Evolutionary conservation across 2,888 invertebrate species (phyloP), one percentile per base, ranked within the genome.

Genomic region (Polyploca ridens): DNA sequence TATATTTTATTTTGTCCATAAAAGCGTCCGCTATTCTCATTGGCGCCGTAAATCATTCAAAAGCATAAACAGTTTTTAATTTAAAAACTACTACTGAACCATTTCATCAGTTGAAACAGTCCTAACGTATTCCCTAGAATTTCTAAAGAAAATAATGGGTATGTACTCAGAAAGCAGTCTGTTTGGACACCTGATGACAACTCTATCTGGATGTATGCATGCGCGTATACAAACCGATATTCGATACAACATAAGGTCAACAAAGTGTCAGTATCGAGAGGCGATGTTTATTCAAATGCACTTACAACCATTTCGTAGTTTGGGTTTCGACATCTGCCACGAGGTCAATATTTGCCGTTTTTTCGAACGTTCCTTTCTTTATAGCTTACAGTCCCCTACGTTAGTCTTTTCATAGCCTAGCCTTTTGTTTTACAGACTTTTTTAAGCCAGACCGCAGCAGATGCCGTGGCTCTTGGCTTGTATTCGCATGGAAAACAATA

Each of bases 271-370:
- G 84, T 89, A 90, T 91, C 90, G 85, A 87, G 84, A 79, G 84
- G 81, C 87, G 82, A 83, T 93, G 90, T 94, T 93, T 93, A 90
- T 91, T 92, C 92, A 93, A 93, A 93, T 93, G 94, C 91, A 91
- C 86, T 86, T 87, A 86, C 84, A 87, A 85, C 84, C 85, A 89
- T 88, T 86, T 81, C 84, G 73, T 82, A 88, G 88, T 90, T 91
- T 89, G 87, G 73, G 83, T 93, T 93, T 91, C 93, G 84, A 91
- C 93, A 94, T 92, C 90, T 94, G 92, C 89, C 82, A 77, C 90
- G 90, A 91, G 92, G 92, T 93, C 93, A 93, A 93, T 93, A 93
- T 93, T 93, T 91, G 90, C 86, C 78, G 88, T 86, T 86, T 89
- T 86, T 88, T 84, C 81, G 79, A 85, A 79, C 76, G 82, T 81